These are phyloP conservation scores for Garra rufa DNA, from an alignment of 2,113 vertebrate genomes.

Conservation along the genomic window DNA sequence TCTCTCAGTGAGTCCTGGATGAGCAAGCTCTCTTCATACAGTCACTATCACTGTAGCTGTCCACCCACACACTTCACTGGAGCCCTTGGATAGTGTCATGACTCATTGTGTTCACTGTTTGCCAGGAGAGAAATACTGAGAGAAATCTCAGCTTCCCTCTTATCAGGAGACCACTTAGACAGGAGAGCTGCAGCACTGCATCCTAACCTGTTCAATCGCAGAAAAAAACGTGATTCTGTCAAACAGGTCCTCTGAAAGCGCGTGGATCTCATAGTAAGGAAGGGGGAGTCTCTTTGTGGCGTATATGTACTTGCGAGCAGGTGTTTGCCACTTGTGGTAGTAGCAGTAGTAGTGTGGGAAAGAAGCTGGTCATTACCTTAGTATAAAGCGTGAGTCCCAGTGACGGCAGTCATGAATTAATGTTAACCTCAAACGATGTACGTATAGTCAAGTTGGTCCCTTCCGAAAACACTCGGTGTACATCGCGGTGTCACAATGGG, in stretches of 20 bases:
- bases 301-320: conserved; percentile 18
- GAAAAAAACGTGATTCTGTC: conserved; percentile 21
- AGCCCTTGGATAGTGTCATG: conserved; percentile 57
- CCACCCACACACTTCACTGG: conserved; percentile 53
- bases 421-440: neutral
- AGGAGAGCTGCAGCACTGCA: conserved; percentile 43
- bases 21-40: conserved; percentile 57
- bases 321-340: neutral
- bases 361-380: neutral
- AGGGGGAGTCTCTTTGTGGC: conserved; percentile 26
- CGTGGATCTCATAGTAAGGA: conserved; percentile 9
- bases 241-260: conserved; percentile 15
- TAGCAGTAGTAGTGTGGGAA: neutral
- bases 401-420: conserved; percentile 40
- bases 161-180: conserved; percentile 49
- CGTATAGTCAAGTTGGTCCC: conserved; percentile 3
- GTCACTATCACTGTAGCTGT: conserved; percentile 58
- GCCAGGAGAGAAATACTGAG: conserved; percentile 55
- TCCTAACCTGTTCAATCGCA: conserved; percentile 31
- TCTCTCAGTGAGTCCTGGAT: conserved; percentile 34
- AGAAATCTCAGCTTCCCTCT: conserved; percentile 55
- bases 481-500: conserved; percentile 36
- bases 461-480: conserved; percentile 31
- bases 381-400: conserved; percentile 1
- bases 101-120: conserved; percentile 60